These are phyloP conservation scores for Mixornis gularis DNA, from an alignment of 2,113 vertebrate species.

Conservation along the genomic window DNA sequence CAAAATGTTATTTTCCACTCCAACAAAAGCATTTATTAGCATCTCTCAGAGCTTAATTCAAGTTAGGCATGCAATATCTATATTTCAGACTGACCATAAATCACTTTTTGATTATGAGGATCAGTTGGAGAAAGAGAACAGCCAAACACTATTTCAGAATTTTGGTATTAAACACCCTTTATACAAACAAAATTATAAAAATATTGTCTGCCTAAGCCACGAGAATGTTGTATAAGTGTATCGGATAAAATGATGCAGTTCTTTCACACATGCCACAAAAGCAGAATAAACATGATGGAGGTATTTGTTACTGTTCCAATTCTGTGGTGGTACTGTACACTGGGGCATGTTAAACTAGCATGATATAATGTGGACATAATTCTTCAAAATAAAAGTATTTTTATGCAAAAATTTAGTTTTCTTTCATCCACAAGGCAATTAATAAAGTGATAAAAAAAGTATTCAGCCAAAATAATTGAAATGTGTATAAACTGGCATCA, in stretches of 20 bases:
- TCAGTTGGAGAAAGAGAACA: slow-evolving; percentile 8
- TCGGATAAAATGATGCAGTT: not conserved
- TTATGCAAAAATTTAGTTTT: not conserved
- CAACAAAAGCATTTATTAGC: not conserved
- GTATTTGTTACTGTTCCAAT: not conserved
- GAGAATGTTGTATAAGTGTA: not conserved
- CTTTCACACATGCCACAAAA: not conserved
- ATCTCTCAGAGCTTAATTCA: not conserved
- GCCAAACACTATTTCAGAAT: not conserved
- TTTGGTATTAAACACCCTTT: not conserved
- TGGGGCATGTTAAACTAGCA: not conserved
- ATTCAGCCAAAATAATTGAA: not conserved
- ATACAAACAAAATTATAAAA: not conserved
- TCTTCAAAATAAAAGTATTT: not conserved
- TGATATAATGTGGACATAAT: not conserved
- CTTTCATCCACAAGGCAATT: not conserved
- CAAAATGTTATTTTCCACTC: not conserved
- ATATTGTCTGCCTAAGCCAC: not conserved
- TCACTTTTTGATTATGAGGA: not conserved
- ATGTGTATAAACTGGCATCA: not conserved
- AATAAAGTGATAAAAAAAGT: not conserved
- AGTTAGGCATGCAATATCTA: not conserved
- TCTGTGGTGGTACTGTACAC: not conserved
- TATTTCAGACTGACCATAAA: not conserved
- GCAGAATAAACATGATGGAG: not conserved